A percentile compares a stretch with the other conserved stretches of the same genome.
Evolutionary conservation across 2,113 vertebrate species (phyloP).

Genomic region (Trachemys scripta): DNA sequence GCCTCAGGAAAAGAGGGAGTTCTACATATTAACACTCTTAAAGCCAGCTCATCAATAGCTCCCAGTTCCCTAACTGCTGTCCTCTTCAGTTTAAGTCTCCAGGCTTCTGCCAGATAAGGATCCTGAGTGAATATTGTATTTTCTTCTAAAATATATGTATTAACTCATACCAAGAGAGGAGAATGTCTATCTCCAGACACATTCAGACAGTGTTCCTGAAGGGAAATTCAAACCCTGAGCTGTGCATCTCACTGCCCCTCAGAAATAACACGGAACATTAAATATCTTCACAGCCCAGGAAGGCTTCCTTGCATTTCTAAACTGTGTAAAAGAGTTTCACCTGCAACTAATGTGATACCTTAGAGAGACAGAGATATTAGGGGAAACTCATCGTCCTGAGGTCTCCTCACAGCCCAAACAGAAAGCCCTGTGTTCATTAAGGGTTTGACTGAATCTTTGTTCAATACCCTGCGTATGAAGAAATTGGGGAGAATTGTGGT

Average conservation of each 20-base stretch:
- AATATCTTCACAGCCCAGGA: neutral
- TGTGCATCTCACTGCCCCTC: rapidly evolving
- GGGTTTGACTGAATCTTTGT: neutral
- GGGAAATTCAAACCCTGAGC: neutral
- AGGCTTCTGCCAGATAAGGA: rapidly evolving
- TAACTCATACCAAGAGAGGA: neutral
- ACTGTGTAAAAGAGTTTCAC: neutral
- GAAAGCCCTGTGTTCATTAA: neutral
- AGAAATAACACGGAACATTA: neutral
- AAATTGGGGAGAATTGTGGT: neutral
- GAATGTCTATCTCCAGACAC: neutral
- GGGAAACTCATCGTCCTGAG: neutral
- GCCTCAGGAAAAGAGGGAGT: neutral
- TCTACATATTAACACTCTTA: neutral
- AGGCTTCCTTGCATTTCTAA: neutral
- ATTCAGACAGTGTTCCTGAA: neutral
- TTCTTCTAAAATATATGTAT: neutral
- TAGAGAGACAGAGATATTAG: neutral
- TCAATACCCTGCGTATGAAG: neutral
- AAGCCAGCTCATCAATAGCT: neutral
- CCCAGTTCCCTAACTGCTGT: neutral
- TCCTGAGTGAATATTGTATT: neutral
- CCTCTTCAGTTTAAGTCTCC: neutral
- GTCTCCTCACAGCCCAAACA: neutral
- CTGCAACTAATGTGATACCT: neutral